Evolutionary conservation across 2,113 vertebrate genomes (phyloP).

Genomic region (Anas platyrhynchos): DNA sequence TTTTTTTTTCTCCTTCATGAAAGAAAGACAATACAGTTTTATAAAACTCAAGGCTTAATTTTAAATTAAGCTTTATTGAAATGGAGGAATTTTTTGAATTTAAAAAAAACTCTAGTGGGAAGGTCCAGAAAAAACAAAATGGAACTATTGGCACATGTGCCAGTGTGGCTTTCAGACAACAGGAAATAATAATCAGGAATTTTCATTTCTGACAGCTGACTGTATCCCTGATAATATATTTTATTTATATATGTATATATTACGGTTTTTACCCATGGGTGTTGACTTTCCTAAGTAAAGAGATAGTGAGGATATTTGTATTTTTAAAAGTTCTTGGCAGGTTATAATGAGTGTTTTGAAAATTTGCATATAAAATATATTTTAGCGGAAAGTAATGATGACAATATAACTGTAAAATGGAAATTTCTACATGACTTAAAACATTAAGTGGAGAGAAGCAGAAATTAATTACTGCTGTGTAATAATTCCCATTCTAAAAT

Average conservation of each 20-base stretch:
- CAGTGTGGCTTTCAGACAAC: neutral
- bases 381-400: neutral
- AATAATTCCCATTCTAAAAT: neutral
- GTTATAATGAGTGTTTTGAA: neutral
- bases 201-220: neutral
- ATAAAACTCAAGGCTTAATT: neutral
- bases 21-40: neutral
- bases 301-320: neutral
- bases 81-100: neutral
- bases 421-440: neutral
- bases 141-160: neutral
- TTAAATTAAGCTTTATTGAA: neutral
- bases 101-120: neutral
- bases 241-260: neutral
- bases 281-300: neutral
- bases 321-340: neutral
- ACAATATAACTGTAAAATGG: neutral
- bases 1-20: neutral
- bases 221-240: neutral
- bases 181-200: neutral
- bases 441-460: neutral
- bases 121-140: neutral
- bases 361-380: neutral
- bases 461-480: neutral
- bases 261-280: neutral